These are phyloP conservation scores for Thera britannica DNA, from an alignment of 2,888 invertebrate genomes.

Conservation along the genomic window DNA sequence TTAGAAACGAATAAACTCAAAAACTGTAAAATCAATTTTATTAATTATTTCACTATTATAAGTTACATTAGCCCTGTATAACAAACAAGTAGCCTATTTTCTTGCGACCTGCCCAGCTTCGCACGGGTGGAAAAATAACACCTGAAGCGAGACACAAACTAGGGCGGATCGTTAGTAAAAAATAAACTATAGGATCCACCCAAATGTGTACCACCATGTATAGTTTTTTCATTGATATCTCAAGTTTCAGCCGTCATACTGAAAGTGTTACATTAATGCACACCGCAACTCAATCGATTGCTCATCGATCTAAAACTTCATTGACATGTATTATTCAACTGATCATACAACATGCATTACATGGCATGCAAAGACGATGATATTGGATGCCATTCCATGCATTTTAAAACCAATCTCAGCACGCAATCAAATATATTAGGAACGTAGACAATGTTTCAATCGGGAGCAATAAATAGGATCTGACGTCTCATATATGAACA, in stretches of 20 bases:
- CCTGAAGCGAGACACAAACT: too few relatives aligned
- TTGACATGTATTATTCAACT: constrained; percentile 31
- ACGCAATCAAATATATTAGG: constrained; percentile 20
- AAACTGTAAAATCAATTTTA: too few relatives aligned
- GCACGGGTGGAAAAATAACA: too few relatives aligned
- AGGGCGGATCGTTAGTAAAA: too few relatives aligned
- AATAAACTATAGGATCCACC: too few relatives aligned
- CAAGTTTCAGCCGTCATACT: constrained; percentile 1
- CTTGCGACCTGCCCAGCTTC: too few relatives aligned
- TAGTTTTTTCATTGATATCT: too few relatives aligned
- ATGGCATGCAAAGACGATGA: constrained; percentile 28
- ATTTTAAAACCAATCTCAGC: constrained; percentile 28
- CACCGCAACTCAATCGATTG: constrained; percentile 22
- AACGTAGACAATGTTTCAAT: constrained; percentile 2
- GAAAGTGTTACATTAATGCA: constrained; percentile 23
- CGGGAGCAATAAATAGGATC: constrained; percentile 6
- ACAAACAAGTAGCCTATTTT: too few relatives aligned
- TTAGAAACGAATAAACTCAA: too few relatives aligned
- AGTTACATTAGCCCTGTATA: too few relatives aligned
- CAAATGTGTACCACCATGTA: too few relatives aligned
- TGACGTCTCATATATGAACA: not conserved
- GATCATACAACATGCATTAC: constrained; percentile 24
- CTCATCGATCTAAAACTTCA: constrained; percentile 11
- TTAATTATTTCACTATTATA: too few relatives aligned
- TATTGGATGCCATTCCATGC: constrained; percentile 32